Evolutionary conservation across 2,113 vertebrate species (phyloP).

Genomic region (Conger conger): DNA sequence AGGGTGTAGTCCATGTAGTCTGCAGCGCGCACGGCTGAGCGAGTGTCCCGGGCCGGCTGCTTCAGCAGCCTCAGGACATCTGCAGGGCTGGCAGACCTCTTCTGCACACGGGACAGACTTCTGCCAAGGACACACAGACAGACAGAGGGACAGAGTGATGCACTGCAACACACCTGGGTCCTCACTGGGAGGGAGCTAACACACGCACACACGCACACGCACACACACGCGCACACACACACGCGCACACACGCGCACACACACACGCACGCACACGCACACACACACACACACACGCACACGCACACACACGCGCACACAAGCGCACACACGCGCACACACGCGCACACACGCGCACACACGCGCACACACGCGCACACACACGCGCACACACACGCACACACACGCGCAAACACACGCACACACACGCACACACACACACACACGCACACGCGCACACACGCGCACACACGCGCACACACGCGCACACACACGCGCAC

Average conservation of each 20-base stretch:
- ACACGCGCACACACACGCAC: not conserved
- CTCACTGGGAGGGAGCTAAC: not conserved
- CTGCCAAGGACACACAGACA: constrained; percentile 53
- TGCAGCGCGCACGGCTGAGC: constrained; percentile 67
- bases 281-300: not conserved
- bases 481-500: not conserved
- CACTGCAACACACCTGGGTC: not conserved
- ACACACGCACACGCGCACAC: no score
- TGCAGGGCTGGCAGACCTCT: constrained; percentile 59
- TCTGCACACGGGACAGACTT: constrained; percentile 73
- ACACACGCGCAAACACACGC: not conserved
- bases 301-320: no score
- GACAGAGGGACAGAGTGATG: not conserved
- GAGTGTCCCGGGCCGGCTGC: constrained; percentile 73
- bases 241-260: not conserved
- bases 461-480: not conserved
- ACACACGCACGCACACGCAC: no score
- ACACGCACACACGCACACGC: no score
- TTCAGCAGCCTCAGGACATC: constrained; percentile 80
- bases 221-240: not conserved
- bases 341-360: no score
- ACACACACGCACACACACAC: no score
- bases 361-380: no score
- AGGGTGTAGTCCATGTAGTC: constrained; percentile 80
- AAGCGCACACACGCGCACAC: not conserved